phyloP scores from a whole-genome alignment of 2,113 vertebrate genomes.

The Reinhardtius hippoglossoides region DNA sequence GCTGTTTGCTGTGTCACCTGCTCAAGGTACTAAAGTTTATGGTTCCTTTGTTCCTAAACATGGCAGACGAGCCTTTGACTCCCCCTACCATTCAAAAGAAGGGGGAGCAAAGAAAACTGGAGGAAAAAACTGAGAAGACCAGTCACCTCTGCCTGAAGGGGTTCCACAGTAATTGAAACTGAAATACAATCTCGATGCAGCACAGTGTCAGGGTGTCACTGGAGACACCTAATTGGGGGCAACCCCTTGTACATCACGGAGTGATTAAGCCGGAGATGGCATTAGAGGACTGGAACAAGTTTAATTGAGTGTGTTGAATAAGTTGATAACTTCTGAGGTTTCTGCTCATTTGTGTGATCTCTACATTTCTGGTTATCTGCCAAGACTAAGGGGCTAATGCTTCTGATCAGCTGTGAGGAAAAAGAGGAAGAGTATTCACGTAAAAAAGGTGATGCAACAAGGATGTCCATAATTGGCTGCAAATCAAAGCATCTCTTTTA shows the following conservation, averaged over 20 bases:
- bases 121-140: conserved; percentile 10
- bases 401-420: conserved; percentile 29
- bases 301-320: conserved; percentile 66
- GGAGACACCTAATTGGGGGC: conserved; percentile 69
- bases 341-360: conserved; percentile 42
- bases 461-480: conserved; percentile 45
- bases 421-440: conserved; percentile 4
- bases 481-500: conserved; percentile 61
- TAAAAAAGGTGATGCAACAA: conserved; percentile 39
- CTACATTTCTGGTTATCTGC: conserved; percentile 28
- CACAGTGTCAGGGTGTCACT: conserved; percentile 62
- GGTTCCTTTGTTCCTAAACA: conserved; percentile 5
- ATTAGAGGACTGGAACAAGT: conserved; percentile 50
- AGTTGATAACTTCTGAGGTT: conserved; percentile 54
- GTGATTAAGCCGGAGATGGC: conserved; percentile 58
- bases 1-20: too few species aligned
- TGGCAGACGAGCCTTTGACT: neutral
- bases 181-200: conserved; percentile 54
- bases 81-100: neutral
- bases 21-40: neutral
- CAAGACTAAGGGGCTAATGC: conserved; percentile 32
- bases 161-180: conserved; percentile 61
- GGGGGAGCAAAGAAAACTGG: neutral
- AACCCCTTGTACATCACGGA: conserved; percentile 32
- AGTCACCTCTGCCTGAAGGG: conserved; percentile 37